Percentiles rank a stretch among this genome's conserved stretches.
Conservation (phyloP, 2,797 vertebrate species). For the Catamblyrhynchus diadema region DNA sequence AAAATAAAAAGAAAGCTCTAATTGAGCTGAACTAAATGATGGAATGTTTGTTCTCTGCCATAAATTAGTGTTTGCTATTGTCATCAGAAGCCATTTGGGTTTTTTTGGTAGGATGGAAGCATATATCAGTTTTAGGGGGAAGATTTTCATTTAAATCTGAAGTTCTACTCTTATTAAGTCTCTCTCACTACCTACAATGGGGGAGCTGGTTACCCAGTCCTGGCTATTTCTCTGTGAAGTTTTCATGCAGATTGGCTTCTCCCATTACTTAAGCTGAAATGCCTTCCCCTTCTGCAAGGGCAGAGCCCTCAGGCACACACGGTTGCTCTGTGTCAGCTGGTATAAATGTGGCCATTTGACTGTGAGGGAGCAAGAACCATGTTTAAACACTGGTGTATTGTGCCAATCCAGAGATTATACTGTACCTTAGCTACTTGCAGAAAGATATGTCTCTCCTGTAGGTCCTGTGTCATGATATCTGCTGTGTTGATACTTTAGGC, state of each 20-base stretch:
- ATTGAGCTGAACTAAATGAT: not conserved
- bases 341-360: not conserved
- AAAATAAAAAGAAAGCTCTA: not conserved
- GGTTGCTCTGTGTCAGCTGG: not conserved
- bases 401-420: not conserved
- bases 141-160: not conserved
- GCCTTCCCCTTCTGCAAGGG: not conserved
- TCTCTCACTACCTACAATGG: not conserved
- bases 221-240: not conserved
- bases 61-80: not conserved
- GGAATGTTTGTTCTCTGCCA: not conserved
- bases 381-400: not conserved
- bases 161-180: not conserved
- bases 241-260: not conserved
- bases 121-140: not conserved
- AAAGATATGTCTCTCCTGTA: not conserved
- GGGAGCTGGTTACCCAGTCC: not conserved
- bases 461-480: not conserved
- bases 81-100: not conserved
- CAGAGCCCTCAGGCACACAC: rapidly evolving
- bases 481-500: not conserved
- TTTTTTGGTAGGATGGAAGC: not conserved
- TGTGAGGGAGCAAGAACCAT: not conserved
- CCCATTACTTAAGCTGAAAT: not conserved
- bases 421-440: not conserved